phyloP scores from a whole-genome alignment of 2,113 vertebrate genomes.

The Bufo bufo region DNA sequence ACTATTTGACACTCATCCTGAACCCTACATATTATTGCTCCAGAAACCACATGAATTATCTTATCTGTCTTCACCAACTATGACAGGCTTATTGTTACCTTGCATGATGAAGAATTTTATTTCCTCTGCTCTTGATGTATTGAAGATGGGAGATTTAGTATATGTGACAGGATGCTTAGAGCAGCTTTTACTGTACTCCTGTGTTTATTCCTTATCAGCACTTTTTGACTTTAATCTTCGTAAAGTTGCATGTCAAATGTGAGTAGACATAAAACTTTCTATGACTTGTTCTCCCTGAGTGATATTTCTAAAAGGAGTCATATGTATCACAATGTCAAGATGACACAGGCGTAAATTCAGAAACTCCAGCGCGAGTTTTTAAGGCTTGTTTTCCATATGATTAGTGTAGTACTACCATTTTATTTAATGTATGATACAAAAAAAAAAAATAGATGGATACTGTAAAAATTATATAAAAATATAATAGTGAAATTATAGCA shows the following conservation, averaged over 20 bases:
- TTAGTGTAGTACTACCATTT: neutral
- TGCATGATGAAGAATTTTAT: conserved; percentile 39
- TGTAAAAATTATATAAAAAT: no score
- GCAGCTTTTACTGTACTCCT: conserved; percentile 42
- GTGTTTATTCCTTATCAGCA: conserved; percentile 47
- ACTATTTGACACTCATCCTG: conserved; percentile 36
- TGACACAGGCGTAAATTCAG: neutral
- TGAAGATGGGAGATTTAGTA: conserved; percentile 45
- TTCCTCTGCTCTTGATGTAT: conserved; percentile 46
- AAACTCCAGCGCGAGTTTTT: no score
- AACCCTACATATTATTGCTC: conserved; percentile 27
- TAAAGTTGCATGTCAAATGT: conserved; percentile 31
- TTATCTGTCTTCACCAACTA: conserved; percentile 42
- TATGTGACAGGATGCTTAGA: conserved; percentile 57
- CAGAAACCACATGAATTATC: conserved; percentile 42
- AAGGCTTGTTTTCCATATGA: neutral
- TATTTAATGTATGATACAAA: neutral
- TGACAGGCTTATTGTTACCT: conserved; percentile 55
- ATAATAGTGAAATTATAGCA: no score
- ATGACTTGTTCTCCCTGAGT: neutral
- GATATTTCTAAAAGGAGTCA: neutral
- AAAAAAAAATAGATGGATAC: no score
- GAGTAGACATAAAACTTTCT: conserved; percentile 17
- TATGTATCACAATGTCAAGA: neutral
- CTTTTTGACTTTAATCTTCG: conserved; percentile 42